These are phyloP conservation scores for Macrostomum cliftonense DNA, from an alignment of 2,888 invertebrate species.

Conservation along the genomic window DNA sequence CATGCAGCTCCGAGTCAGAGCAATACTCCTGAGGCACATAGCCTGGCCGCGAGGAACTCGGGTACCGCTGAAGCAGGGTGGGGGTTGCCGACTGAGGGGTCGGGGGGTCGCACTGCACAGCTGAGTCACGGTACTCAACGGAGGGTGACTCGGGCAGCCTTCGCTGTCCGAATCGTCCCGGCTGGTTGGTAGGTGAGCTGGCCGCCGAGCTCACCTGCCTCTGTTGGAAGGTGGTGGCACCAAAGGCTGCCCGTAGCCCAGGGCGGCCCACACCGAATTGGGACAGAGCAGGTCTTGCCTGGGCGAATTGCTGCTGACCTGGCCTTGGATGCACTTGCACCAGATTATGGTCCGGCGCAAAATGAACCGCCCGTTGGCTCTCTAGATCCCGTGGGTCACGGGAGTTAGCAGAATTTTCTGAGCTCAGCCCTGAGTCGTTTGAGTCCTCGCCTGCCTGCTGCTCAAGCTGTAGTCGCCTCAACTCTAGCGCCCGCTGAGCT, in stretches of 20 bases:
- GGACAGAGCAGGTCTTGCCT: too few species aligned
- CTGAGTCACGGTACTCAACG: constrained; percentile 7
- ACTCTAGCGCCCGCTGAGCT: constrained; percentile 6
- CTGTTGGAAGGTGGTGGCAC: too few species aligned
- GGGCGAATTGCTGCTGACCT: too few species aligned
- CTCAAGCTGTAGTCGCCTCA: constrained; percentile 7
- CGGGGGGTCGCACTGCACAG: constrained; percentile 9
- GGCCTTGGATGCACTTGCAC: neutral
- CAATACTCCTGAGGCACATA: neutral
- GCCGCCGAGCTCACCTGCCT: too few species aligned
- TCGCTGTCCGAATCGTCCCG: too few species aligned
- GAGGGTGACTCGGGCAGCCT: too few species aligned
- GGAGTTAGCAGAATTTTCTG: constrained; percentile 12
- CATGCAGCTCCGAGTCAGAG: constrained; percentile 2
- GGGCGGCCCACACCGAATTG: too few species aligned
- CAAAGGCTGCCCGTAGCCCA: too few species aligned
- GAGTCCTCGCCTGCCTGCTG: constrained; percentile 14
- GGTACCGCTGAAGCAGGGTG: neutral
- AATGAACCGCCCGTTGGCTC: constrained; percentile 4
- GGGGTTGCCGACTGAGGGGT: neutral
- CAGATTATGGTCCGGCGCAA: neutral
- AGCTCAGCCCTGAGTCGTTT: constrained; percentile 16
- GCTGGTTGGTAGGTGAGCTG: too few species aligned
- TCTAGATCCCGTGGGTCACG: neutral
- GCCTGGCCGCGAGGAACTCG: neutral